Evolutionary conservation across 2,888 invertebrate genomes (phyloP), one percentile per base, ranked within the genome.

Genomic region (Perizoma flavofasciatum): DNA sequence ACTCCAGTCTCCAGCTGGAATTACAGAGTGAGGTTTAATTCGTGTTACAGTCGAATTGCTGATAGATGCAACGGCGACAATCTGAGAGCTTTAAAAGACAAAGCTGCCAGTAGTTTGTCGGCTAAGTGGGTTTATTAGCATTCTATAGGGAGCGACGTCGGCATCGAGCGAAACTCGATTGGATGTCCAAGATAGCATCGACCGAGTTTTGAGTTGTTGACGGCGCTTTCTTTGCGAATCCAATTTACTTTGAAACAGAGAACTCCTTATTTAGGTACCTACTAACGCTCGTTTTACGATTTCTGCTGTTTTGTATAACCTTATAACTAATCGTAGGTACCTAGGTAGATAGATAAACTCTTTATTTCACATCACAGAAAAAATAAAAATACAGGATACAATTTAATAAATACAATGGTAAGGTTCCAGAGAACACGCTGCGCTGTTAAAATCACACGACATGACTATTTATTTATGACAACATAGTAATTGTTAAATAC

Each of bases 1-100:
- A 78, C 79, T 83, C 45, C 40, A 54, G 54, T 78, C 79, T 83
- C 45, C 40, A 54, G 54, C 50, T 70, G 74, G 77, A 84, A 82
- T 86, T 86, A 83, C 86, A 81, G 81, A 79, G 82, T 81, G 77
- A 76, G 78, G 76, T 83, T 83, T 87, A 88, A 89, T 83, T 81
- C 75, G 22, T 80, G 84, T 87, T 88, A 86, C 77, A 72, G 72
- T 68, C 77, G 78, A 81, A 86, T 86, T 82, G 82, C 82, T 85
- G 82, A 82, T 81, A 77, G 85, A 87, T 83, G 85, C 85, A 83
- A 78, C 77, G 76, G 73, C 76, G 79, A 81, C 85, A 78, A 81
- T 80, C 81, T 79, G 70, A 71, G 71, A 74, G 72, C 72, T 79
- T 79, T 76, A 75, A 73, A 76, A 81, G 78, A 85, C 83, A 85